Evolutionary conservation across 92 coral and sea anemone genomes (phyloP).

Genomic region (Zoanthus solanderi): DNA sequence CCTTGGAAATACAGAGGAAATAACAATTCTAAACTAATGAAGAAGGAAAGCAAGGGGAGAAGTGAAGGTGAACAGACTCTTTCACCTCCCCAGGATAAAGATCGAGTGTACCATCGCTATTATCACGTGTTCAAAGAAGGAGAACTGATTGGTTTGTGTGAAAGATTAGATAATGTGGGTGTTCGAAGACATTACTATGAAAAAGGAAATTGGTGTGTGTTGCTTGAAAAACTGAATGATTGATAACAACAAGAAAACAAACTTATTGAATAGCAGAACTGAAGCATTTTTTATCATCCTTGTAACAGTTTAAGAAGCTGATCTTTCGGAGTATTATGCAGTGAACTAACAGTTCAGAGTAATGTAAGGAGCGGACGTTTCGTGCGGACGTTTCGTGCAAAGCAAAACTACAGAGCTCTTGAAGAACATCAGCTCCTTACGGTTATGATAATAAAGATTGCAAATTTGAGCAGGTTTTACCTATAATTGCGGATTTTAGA

Average conservation of each 20-base stretch:
- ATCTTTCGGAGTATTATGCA: too few relatives aligned
- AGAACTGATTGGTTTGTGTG: constrained; percentile 83
- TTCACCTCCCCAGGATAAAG: constrained; percentile 11
- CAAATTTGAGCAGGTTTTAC: too few relatives aligned
- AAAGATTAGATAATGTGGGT: constrained; percentile 66
- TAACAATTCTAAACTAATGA: not conserved
- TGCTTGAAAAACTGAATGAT: constrained; percentile 69
- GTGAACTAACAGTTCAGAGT: too few relatives aligned
- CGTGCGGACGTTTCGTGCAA: too few relatives aligned
- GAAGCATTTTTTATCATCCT: too few relatives aligned
- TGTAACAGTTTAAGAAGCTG: too few relatives aligned
- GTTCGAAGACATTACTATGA: constrained; percentile 83
- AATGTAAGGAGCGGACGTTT: too few relatives aligned
- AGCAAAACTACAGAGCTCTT: too few relatives aligned
- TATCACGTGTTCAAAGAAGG: constrained; percentile 96
- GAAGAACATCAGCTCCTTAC: too few relatives aligned
- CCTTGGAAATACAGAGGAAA: constrained; percentile 88
- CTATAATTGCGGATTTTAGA: too few relatives aligned
- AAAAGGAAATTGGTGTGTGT: constrained; percentile 96
- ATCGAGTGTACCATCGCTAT: constrained; percentile 90
- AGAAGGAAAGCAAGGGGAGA: not conserved
- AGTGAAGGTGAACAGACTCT: not conserved
- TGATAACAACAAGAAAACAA: not conserved
- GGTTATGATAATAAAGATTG: too few relatives aligned
- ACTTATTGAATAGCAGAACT: not conserved